phyloP scores from a whole-genome alignment of 2,797 vertebrate genomes.

The Myoxocephalus aenaeus region DNA sequence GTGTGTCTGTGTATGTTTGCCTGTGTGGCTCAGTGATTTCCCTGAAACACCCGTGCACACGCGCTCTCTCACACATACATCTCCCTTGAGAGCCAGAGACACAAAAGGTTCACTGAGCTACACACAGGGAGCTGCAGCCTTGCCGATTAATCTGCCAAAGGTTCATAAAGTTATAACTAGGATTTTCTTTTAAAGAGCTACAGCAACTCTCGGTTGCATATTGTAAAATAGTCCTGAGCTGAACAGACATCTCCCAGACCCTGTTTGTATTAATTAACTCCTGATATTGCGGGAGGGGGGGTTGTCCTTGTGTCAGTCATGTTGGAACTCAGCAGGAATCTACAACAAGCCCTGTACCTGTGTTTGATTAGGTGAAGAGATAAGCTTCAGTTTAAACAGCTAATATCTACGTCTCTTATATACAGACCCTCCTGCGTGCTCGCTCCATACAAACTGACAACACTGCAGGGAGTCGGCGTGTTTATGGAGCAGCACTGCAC shows the following conservation, averaged over 20 bases:
- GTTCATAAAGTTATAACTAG: slow-evolving; percentile 80
- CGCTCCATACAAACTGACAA: slow-evolving; percentile 56
- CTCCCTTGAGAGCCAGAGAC: slow-evolving; percentile 66
- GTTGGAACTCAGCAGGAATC: slow-evolving; percentile 78
- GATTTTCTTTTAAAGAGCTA: slow-evolving; percentile 61
- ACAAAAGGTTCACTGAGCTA: slow-evolving; percentile 75
- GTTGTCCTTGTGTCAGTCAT: slow-evolving; percentile 83
- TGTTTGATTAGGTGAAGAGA: slow-evolving; percentile 78
- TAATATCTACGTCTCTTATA: slow-evolving; percentile 72
- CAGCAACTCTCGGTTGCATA: slow-evolving; percentile 76
- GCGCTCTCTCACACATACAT: slow-evolving; percentile 52
- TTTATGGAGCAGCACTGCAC: slow-evolving; percentile 48
- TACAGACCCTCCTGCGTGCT: slow-evolving; percentile 59
- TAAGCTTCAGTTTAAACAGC: slow-evolving; percentile 76
- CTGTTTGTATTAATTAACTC: slow-evolving; percentile 85
- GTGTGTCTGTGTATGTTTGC: slow-evolving; percentile 62
- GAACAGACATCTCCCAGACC: slow-evolving; percentile 78
- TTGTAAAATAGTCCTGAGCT: slow-evolving; percentile 83
- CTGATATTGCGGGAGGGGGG: slow-evolving; percentile 78
- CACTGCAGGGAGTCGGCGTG: slow-evolving; percentile 62
- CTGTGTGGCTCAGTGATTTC: slow-evolving; percentile 68
- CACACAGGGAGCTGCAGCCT: slow-evolving; percentile 65
- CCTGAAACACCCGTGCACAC: slow-evolving; percentile 59
- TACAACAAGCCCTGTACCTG: slow-evolving; percentile 70
- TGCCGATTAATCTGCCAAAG: slow-evolving; percentile 82